A percentile compares a stretch with the other conserved stretches of the same genome.
Conservation (phyloP, 1,140 invertebrate genomes). For the Hermetia illucens region DNA sequence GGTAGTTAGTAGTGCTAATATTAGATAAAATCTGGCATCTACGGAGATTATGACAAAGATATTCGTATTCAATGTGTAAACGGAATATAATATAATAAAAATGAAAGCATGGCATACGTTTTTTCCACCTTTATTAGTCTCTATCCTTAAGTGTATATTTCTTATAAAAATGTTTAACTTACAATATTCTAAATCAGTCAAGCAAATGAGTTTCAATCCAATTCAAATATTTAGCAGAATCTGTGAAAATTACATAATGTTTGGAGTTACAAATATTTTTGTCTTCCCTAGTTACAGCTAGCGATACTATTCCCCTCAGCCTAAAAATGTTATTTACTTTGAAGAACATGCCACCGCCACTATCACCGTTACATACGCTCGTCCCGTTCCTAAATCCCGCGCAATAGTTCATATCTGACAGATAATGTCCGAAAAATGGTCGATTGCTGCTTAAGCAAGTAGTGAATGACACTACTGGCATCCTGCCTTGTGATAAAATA, state of each 20-base stretch:
- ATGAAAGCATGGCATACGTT: no score
- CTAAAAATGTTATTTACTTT: not conserved
- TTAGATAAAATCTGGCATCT: no score
- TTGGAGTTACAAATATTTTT: constrained; percentile 23
- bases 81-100: no score
- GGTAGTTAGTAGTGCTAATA: no score
- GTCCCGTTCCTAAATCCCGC: constrained; percentile 1
- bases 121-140: no score
- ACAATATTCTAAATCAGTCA: no score
- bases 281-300: constrained; percentile 52
- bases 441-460: constrained; percentile 21
- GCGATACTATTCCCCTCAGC: constrained; percentile 37
- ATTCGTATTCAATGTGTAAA: no score
- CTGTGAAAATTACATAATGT: constrained; percentile 55
- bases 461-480: constrained; percentile 33
- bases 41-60: no score
- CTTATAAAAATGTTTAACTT: no score
- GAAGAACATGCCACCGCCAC: not conserved
- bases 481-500: constrained; percentile 32
- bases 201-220: constrained; percentile 48
- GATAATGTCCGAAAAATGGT: not conserved
- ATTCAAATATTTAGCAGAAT: constrained; percentile 40
- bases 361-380: constrained; percentile 3
- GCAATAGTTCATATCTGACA: not conserved
- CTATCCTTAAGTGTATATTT: no score